Percentiles rank a stretch among this genome's conserved stretches.
Evolutionary conservation across 2,888 invertebrate genomes (phyloP).

Genomic region (Lordiphosa fenestrarum): DNA sequence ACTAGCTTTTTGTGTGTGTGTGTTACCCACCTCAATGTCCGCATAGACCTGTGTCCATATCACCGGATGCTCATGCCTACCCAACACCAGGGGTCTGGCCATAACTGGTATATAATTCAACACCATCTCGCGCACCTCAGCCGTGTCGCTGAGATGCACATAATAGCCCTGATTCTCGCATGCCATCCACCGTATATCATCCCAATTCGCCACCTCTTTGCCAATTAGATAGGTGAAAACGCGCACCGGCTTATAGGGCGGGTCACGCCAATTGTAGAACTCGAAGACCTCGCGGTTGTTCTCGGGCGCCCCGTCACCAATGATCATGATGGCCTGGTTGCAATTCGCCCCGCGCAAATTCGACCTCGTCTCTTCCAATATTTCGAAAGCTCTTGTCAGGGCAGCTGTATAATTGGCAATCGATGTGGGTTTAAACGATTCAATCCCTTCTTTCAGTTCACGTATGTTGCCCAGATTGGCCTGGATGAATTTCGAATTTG

Average conservation of each 20-base stretch:
- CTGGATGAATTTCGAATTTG: constrained; percentile 80
- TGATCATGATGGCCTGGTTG: constrained; percentile 98
- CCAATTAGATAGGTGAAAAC: constrained; percentile 99
- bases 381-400: constrained; percentile 92
- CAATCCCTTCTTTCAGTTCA: constrained; percentile 90
- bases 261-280: constrained; percentile 90
- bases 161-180: constrained; percentile 98
- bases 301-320: constrained; percentile 99
- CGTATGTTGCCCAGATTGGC: constrained; percentile 92
- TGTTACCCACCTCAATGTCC: constrained; percentile 88
- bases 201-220: constrained; percentile 93
- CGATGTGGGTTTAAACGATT: constrained; percentile 88
- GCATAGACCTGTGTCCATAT: constrained; percentile 99
- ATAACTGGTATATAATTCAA: constrained; percentile 98
- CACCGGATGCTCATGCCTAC: constrained; percentile 91
- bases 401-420: constrained; percentile 97
- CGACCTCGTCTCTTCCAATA: constrained; percentile 86
- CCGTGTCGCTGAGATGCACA: constrained; percentile 96
- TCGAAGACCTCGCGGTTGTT: constrained; percentile 96
- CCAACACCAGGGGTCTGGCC: constrained; percentile 96
- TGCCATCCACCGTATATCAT: constrained; percentile 98
- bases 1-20: constrained; percentile 12
- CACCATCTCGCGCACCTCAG: constrained; percentile 98
- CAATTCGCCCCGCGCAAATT: constrained; percentile 86
- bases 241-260: constrained; percentile 90